Evolutionary conservation across 2,113 vertebrate species (phyloP), one percentile per base, ranked within the genome.

Genomic region (Channa maculata): DNA sequence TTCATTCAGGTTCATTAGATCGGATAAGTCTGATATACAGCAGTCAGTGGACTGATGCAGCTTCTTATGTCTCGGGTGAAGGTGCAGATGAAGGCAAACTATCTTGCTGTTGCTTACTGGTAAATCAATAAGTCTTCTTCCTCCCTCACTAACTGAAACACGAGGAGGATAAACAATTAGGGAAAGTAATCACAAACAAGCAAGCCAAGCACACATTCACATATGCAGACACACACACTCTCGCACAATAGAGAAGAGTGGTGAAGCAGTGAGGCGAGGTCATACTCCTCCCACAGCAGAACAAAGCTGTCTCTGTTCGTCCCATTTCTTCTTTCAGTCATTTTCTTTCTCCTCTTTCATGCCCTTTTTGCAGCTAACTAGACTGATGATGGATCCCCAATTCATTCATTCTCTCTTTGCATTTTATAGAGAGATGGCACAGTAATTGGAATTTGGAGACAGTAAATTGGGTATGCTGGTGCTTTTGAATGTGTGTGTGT

Each of bases 261-360:
- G 78, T 72, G 77, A 79, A 73, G 85, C 64, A 34, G 78, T 59
- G 70, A 84, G 72, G 79, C 75, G 78, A 84, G 82, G 89, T 86
- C 88, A 77, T 55, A 83, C 86, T 80, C 87, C 86, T 89, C 87
- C 88, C 85, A 86, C 77, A 84, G 75, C 44, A 60, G 77, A 91
- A 92, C 91, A 94, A 93, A 94, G 86, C 80, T 44, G 63, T 69
- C 85, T 92, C 87, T 90, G 81, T 92, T 84, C 79, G 59, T 82
- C 76, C 67, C 75, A 67, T 77, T 77, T 89, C 66, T 85, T 72
- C 65, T 66, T 75, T 78, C 73, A 84, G 13, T 73, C 44, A 34
- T 11, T 79, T 36, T 71, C 55, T 72, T 43, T 71, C 59, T 67
- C 44, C 61, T 68, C 70, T 79, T 66, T 82, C 67, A 68, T 69